phyloP scores from a whole-genome alignment of 2,113 vertebrate genomes.

The Spea multiplicata region DNA sequence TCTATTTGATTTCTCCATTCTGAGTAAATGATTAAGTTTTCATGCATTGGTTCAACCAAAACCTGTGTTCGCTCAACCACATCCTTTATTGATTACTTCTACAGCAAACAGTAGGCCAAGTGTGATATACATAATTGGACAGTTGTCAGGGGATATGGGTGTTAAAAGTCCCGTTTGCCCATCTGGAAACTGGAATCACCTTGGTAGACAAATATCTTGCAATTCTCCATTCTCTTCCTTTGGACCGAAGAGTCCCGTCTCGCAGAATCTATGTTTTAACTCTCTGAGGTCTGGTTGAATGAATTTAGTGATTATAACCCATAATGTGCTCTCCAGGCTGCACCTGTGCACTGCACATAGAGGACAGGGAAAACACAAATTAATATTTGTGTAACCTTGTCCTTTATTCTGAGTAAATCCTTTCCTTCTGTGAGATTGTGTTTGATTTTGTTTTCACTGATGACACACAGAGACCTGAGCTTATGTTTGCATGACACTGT shows the following conservation, averaged over 20 bases:
- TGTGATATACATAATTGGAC: slow-evolving; percentile 98
- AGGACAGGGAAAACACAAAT: slow-evolving; percentile 71
- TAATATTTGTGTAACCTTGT: slow-evolving; percentile 79
- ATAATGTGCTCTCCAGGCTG: slow-evolving; percentile 73
- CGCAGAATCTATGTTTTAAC: slow-evolving; percentile 81
- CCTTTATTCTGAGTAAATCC: slow-evolving; percentile 69
- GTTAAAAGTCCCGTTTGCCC: slow-evolving; percentile 82
- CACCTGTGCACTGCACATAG: slow-evolving; percentile 81
- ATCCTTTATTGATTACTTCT: slow-evolving; percentile 99
- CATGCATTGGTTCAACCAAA: slow-evolving; percentile 97
- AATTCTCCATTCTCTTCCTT: slow-evolving; percentile 76
- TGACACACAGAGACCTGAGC: background rate
- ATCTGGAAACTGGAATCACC: slow-evolving; percentile 80
- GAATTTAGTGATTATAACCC: slow-evolving; percentile 79
- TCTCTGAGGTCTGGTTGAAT: slow-evolving; percentile 80
- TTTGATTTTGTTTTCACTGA: slow-evolving; percentile 18
- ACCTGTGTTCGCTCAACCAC: slow-evolving; percentile 98
- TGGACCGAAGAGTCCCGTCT: slow-evolving; percentile 74
- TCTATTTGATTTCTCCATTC: slow-evolving; percentile 87
- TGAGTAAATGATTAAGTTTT: slow-evolving; percentile 97
- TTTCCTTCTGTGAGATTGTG: slow-evolving; percentile 50
- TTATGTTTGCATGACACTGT: slow-evolving; percentile 9
- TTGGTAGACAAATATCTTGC: slow-evolving; percentile 83
- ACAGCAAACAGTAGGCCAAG: slow-evolving; percentile 94
- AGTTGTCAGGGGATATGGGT: slow-evolving; percentile 92